A percentile compares a stretch with the other conserved stretches of the same genome.
phyloP scores from a whole-genome alignment of 2,888 invertebrate genomes.

The Blera fallax region DNA sequence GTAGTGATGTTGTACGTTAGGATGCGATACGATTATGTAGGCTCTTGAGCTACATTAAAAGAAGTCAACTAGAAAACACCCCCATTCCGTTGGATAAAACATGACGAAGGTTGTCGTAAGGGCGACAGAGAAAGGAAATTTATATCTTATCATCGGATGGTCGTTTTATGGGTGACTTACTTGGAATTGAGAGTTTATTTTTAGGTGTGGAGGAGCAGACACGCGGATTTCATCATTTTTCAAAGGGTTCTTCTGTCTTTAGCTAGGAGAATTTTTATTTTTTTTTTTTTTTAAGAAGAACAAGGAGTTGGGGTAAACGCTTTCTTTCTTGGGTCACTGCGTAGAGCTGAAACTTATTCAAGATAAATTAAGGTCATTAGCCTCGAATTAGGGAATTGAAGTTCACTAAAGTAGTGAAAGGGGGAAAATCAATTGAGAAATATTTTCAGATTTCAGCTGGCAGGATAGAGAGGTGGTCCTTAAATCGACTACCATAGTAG shows the following conservation, averaged over 20 bases:
- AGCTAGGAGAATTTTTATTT: not conserved
- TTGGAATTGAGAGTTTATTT: constrained; percentile 54
- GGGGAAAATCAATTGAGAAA: not conserved
- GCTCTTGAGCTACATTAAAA: constrained; percentile 50
- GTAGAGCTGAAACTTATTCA: not conserved
- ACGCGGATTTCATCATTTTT: constrained; percentile 41
- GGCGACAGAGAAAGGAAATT: not conserved
- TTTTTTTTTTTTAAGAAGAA: not conserved
- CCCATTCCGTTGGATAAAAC: constrained; percentile 33
- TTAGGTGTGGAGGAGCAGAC: constrained; percentile 11
- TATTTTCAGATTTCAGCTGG: not conserved
- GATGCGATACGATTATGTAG: constrained; percentile 58
- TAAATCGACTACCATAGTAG: not conserved
- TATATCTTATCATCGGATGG: constrained; percentile 56
- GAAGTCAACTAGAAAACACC: constrained; percentile 65
- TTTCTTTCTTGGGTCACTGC: not conserved
- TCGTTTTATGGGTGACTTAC: constrained; percentile 62
- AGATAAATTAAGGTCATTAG: constrained; percentile 4
- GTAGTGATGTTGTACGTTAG: constrained; percentile 32
- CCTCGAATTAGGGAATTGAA: constrained; percentile 27
- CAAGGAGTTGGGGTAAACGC: not conserved
- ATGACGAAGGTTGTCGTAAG: constrained; percentile 6
- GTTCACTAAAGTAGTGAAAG: not conserved
- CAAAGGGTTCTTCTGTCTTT: constrained; percentile 20
- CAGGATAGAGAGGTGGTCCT: not conserved